phyloP scores from a whole-genome alignment of 2,113 vertebrate species.

The Varanus salvator region DNA sequence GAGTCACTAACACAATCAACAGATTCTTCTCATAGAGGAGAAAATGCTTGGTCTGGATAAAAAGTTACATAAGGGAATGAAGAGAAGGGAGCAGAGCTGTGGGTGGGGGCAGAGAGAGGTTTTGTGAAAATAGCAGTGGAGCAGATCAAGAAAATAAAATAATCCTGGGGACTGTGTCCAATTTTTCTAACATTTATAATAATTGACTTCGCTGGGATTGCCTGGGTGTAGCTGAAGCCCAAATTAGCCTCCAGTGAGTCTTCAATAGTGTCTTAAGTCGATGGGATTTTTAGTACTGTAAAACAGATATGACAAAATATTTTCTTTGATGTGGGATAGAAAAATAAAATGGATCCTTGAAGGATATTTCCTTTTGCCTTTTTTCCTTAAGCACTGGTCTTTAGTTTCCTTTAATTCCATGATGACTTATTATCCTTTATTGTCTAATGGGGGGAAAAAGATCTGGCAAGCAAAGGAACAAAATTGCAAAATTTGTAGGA shows the following conservation, averaged over 20 bases:
- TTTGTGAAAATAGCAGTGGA: slow-evolving; percentile 34
- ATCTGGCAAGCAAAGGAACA: neutral
- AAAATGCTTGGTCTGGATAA: slow-evolving; percentile 41
- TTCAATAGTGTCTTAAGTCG: slow-evolving; percentile 45
- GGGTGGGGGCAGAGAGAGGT: slow-evolving; percentile 22
- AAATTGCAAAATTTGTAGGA: neutral
- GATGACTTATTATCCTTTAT: slow-evolving; percentile 12
- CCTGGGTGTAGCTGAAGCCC: slow-evolving; percentile 30
- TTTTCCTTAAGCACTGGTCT: neutral
- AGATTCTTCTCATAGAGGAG: slow-evolving; percentile 29
- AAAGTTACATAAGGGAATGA: neutral
- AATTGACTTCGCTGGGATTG: slow-evolving; percentile 37
- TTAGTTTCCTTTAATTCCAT: slow-evolving; percentile 18
- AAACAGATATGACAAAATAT: slow-evolving; percentile 54
- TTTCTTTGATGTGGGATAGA: slow-evolving; percentile 67
- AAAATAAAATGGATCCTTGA: slow-evolving; percentile 40
- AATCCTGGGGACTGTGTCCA: slow-evolving; percentile 56
- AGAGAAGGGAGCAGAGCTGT: neutral
- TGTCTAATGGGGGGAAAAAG: neutral
- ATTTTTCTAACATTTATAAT: slow-evolving; percentile 66
- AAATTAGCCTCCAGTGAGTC: slow-evolving; percentile 34
- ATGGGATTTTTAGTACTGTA: slow-evolving; percentile 57
- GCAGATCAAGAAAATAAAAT: slow-evolving; percentile 59
- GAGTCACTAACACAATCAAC: neutral
- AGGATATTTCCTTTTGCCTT: slow-evolving; percentile 34